Base-by-base conservation (phyloP, 2,797 vertebrate species). In the Nasua narica region DNA sequence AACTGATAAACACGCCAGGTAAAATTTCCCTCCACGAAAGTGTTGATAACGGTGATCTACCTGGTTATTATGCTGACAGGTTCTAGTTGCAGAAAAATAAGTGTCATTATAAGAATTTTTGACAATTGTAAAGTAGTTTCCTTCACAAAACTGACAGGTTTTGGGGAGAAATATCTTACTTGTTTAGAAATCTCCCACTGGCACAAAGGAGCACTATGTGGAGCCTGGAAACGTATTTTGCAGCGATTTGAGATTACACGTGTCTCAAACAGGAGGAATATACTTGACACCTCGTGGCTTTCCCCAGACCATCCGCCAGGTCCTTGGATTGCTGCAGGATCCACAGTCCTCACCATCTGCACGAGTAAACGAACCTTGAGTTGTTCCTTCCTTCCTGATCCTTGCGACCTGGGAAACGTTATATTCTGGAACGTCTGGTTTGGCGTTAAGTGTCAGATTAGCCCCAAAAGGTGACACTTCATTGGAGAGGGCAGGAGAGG, bases 111-210 rank as follows among this genome's bases (percentile, higher is more conserved):
- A 83, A 97, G 70, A 97, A 48, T 65, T 92, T 97, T 90, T 98
- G 95, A 93, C 92, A 98, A 95, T 95, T 48, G 25, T 70, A 79
- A 95, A 96, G 90, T 27, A 37, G 1, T 13, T 96, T 96, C 48
- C 69, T 79, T 97, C 95, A 90, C 56, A 91, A 87, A 97, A 62
- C 0, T 82, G 37, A 1, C 67, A 96, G 32, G 40, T 94, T 91
- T 97, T 97, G 85, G 10, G 15, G 76, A 91, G 85, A 91, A 91
- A 87, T 40, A 27, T 32, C 70, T 95, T 81, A 76, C 70, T 92
- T 50, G 43, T 54, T 95, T 97, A 81, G 96, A 94, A 43, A 52
- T 83, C 16, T 89, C 91, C 13, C n/a, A 3, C 11, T 43, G 82
- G n/a, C 19, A 12, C n/a, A 27, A 12, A 23, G 58, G 21, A 87